Percentiles rank a stretch among this genome's conserved stretches.
These are phyloP conservation scores for Accipiter virgatus DNA, from an alignment of 2,113 vertebrate genomes.

Conservation along the genomic window DNA sequence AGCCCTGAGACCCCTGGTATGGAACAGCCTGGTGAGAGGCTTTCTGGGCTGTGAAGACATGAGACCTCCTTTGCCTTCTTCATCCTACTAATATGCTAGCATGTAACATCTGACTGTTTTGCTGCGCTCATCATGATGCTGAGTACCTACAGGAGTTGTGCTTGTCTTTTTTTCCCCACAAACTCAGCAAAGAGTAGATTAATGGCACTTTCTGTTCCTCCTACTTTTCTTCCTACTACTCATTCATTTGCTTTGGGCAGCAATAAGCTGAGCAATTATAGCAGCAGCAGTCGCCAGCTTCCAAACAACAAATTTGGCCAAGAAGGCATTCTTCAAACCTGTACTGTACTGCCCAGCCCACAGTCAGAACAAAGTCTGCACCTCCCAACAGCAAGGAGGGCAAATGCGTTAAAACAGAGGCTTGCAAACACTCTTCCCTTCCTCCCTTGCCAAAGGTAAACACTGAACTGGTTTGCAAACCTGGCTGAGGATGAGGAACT, in stretches of 20 bases:
- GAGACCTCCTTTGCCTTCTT: background rate
- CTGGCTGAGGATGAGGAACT: background rate
- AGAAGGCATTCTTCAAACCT: background rate
- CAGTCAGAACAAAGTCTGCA: background rate
- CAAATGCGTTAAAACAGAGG: background rate
- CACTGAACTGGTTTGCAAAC: background rate
- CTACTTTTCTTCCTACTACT: conserved; percentile 53
- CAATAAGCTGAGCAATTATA: conserved; percentile 39
- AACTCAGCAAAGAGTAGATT: conserved; percentile 38
- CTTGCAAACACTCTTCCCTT: background rate
- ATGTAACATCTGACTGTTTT: background rate
- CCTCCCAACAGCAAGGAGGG: background rate
- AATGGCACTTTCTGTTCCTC: conserved; percentile 46
- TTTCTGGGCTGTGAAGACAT: background rate
- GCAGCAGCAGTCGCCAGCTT: background rate
- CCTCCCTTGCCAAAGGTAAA: background rate
- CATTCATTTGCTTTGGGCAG: conserved; percentile 30
- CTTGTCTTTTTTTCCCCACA: background rate
- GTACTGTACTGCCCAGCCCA: background rate
- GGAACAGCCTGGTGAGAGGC: background rate
- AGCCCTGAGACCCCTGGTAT: background rate
- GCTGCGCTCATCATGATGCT: background rate
- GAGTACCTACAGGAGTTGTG: background rate
- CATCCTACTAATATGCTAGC: background rate
- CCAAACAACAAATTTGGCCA: background rate